Base-by-base conservation (phyloP, 2,797 vertebrate species). In the Melanotaenia parkinsoni region DNA sequence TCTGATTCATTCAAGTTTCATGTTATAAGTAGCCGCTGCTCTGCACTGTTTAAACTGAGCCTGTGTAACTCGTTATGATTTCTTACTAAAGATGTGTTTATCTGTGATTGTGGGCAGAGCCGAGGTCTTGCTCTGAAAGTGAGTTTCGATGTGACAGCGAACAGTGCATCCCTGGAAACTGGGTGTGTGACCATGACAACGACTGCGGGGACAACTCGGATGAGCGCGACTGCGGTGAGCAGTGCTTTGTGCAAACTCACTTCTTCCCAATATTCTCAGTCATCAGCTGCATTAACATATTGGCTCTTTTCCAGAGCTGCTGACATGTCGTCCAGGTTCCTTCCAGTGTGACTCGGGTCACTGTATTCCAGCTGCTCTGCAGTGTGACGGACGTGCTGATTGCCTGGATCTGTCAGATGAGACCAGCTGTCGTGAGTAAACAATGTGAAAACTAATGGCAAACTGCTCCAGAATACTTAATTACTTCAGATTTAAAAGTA, bases 291-390 rank as follows among this genome's bases (percentile, higher is more conserved):
- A 26, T 12, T 43, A 50, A 43, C 30, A 4, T 59, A 56, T 59
- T 66, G 78, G 56, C 75, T 79, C 12, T 70, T 51, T 64, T 83
- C 54, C 86, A 94, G 93, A 94, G 73, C 59, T 94, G 70, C 68
- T 69, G 47, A 93, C 92, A 0, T 94, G 94, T 74, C 90, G 53
- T 13, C 92, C 91, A 0, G 93, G 88, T 53, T 63, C 0, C 0
- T 94, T 94, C 89, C 94, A 91, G 82, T 94, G 94, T 58, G 65
- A 86, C 72, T 94, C 92, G 0, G 94, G 94, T 79, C 94, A 94
- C 84, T 94, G 93, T 67, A 70, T 94, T 75, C 91, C 91, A 0
- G 70, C 72, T 12, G 74, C 67, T 32, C 85, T 92, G 65, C 72
- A 86, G 74, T 94, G 94, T 58, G 92, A 94, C 0, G 93, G 91